Base-by-base conservation (phyloP, 2,888 invertebrate genomes). In the Coecobrya sp. region DNA sequence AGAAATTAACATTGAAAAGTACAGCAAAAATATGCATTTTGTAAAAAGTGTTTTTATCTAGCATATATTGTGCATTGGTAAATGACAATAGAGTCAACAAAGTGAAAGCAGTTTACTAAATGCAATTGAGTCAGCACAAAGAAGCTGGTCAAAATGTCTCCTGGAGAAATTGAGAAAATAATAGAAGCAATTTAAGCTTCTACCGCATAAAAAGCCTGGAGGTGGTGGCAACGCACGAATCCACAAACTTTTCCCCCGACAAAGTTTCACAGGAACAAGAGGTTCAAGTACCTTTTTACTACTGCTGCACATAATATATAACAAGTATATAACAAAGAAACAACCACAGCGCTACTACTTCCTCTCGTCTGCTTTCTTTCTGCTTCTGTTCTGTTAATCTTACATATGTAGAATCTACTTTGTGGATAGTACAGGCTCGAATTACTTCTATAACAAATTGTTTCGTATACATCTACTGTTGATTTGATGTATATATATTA, bases 181-280 rank as follows among this genome's bases (percentile, higher is more conserved):
- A 81, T 85, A 36, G 84, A 81, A 70, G 92, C 92, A 92, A 92
- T 93, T 93, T 92, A 76, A 68, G 82, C 89, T 62, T 19, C 89
- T 89, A 11, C 11, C 11, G 10, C 86, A 92, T 85, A 87, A 30
- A 87, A 30, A 89, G 91, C 86, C 42, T 86, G 5, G 19, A 27
- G 36, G 36, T 36, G 36, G 36, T 36, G 91, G 93, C 88, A 89
- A 89, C 92, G 93, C 89, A 89, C 76, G 89, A 86, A 92, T 89
- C 86, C 89, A 45, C 93, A 82, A 68, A 65, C 82, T 91, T 87
- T 81, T 79, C 73, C 82, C 70, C 27, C 5, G 3, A 13, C 68
- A 68, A 62, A 62, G 30, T 68, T 68, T 30, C 65, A 27, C 13
- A 36, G 30, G 22, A n/a, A 16, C 13, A 22, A 86, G 36, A 16